Base-by-base conservation (phyloP, 1,140 invertebrate genomes). In the Eufriesea mexicana region DNA sequence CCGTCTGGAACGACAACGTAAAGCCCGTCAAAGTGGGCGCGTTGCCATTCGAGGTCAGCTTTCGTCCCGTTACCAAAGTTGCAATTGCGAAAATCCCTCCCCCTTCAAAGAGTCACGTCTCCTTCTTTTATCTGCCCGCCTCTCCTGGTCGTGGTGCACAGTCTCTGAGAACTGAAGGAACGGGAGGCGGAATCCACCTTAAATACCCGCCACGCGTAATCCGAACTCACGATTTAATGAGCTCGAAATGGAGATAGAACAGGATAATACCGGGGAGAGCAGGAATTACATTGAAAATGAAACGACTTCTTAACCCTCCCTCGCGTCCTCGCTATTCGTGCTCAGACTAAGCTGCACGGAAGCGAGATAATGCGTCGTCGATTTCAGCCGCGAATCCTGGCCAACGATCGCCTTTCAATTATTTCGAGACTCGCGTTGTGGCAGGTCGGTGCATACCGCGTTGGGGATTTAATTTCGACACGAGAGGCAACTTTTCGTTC, bases 221-320 rank as follows among this genome's bases (percentile, higher is more conserved):
- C 72, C 79, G 42, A 75, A 81, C 42, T 81, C 42, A 42, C 42
- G 42, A 81, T 75, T 75, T 81, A 75, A 81, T 81, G 79, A 75
- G 42, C 79, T 75, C 42, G 61, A 49, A 75, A 57, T 57, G 61
- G 72, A 75, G 62, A 49, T 54, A 18, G 70, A 75, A n/a, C 71
- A n/a, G 72, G 62, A 76, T 81, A 75, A 81, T 76, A 57, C 72
- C 62, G 8, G 1, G 18, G 42, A 6, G 14, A 28, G 16, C 35
- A 42, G 79, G 72, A 81, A 67, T 55, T 75, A 81, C 79, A 76
- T 75, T 67, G 61, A 81, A 76, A 81, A 67, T 67, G 72, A 81
- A 81, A 75, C 71, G 61, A 55, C 35, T 75, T 49, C 49, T 57
- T 49, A 49, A 28, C 42, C 12, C 9, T 62, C 20, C 28, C 4